Conservation (phyloP, 2,113 vertebrate species). For the Hystrix cristata region DNA sequence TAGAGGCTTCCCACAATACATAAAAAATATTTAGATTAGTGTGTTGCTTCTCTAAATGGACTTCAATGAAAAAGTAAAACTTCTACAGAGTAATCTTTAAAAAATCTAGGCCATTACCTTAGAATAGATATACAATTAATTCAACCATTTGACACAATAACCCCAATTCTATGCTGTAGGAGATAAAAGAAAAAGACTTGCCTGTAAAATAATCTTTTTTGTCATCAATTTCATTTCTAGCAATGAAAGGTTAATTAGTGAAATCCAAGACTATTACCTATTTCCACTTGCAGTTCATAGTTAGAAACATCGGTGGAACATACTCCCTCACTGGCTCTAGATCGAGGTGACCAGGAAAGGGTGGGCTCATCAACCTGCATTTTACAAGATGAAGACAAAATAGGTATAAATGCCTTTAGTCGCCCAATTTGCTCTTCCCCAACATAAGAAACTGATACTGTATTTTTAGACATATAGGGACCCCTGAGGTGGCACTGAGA, state of each 20-base stretch:
- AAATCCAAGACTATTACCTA: constrained; percentile 90
- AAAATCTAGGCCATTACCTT: constrained; percentile 49
- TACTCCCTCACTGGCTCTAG: constrained; percentile 88
- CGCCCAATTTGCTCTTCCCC: not conserved
- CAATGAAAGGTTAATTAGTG: not conserved
- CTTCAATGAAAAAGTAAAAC: constrained; percentile 16
- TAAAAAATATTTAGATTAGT: constrained; percentile 2
- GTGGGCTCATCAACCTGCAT: constrained; percentile 91
- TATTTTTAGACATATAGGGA: not conserved
- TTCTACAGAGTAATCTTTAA: constrained; percentile 25
- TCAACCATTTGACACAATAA: not conserved
- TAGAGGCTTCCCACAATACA: not conserved
- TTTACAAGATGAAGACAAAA: constrained; percentile 63
- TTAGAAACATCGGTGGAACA: constrained; percentile 92
- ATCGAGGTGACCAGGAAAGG: constrained; percentile 88
- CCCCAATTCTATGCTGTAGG: not conserved
- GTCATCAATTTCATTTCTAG: constrained; percentile 25
- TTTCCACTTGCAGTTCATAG: constrained; percentile 96
- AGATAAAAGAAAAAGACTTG: not conserved
- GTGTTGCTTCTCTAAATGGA: not conserved
- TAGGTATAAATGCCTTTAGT: not conserved
- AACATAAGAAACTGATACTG: not conserved
- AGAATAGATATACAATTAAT: constrained; percentile 12
- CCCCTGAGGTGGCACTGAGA: not conserved
- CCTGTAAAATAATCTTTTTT: constrained; percentile 31